Base-by-base conservation (phyloP, 2,113 vertebrate genomes). In the Rynchops niger region DNA sequence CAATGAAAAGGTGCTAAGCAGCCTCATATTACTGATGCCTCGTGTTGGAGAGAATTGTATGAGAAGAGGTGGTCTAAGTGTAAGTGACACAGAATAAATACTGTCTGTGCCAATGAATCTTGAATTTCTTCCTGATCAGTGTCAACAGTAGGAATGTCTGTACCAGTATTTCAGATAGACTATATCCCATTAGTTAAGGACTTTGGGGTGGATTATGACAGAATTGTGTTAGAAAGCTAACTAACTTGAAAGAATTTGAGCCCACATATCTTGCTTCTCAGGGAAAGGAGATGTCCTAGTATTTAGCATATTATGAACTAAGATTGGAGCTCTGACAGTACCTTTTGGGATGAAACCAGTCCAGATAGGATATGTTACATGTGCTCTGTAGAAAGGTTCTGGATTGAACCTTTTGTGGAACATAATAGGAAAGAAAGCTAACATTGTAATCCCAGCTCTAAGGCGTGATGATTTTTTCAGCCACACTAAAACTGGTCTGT, bases 41-140 rank as follows among this genome's bases (percentile, higher is more conserved):
- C 0, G 0, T 29, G 20, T 32, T 74, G 50, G 50, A 88, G 47
- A 93, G 83, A 94, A 58, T 9, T 38, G 25, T 21, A 30, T 70
- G 49, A 91, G 87, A 89, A 89, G 77, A 87, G 5, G 22, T 72
- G 23, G 42, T 59, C 7, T 92, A 91, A 94, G 65, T 93, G 23
- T 84, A 96, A 97, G 69, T 93, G 93, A 95, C 81, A 95, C 79
- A 82, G 79, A 95, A 96, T 93, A 96, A 97, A 96, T 92, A 90
- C 50, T 94, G 95, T 94, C 87, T 2, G 53, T 88, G 53, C 36
- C 90, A 85, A 93, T 90, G 84, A 96, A 82, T 94, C 62, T 42
- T 72, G 47, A 76, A 79, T 78, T 95, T 96, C 65, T 93, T 87
- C 34, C 56, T 82, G 34, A 82, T 95, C 61, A 79, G 26, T 43